These are phyloP conservation scores for Dryadula phaetusa DNA, from an alignment of 2,888 invertebrate species.

Conservation along the genomic window DNA sequence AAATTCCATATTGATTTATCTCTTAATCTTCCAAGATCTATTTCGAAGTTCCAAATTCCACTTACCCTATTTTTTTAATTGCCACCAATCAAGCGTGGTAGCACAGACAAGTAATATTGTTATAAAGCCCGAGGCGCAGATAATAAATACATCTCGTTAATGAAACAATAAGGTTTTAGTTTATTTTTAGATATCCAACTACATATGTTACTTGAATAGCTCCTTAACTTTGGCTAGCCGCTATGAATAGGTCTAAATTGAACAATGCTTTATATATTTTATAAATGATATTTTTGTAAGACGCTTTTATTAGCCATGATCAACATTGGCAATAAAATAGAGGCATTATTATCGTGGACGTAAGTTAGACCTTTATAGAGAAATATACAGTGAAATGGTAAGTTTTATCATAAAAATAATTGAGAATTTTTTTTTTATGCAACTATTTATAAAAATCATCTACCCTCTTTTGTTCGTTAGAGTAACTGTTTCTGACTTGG, in stretches of 20 bases:
- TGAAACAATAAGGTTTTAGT: constrained; percentile 29
- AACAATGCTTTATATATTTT: constrained; percentile 6
- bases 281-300: too few species aligned
- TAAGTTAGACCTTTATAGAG: too few species aligned
- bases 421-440: too few species aligned
- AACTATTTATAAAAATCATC: too few species aligned
- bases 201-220: constrained; percentile 11
- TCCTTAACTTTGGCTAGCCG: constrained; percentile 4
- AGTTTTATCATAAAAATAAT: too few species aligned
- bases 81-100: constrained; percentile 21
- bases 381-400: too few species aligned
- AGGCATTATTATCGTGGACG: too few species aligned
- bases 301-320: too few species aligned
- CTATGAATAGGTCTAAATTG: constrained; percentile 18
- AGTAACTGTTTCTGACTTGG: too few species aligned
- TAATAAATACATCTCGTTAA: constrained; percentile 32
- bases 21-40: neutral
- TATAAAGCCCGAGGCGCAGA: constrained; percentile 15
- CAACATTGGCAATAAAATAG: too few species aligned
- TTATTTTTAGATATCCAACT: constrained; percentile 28
- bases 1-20: neutral
- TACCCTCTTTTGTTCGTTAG: too few species aligned
- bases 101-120: constrained; percentile 14
- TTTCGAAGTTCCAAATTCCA: constrained; percentile 13
- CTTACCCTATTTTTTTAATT: constrained; percentile 27